phyloP scores from a whole-genome alignment of 2,888 invertebrate species.

The Sthenelais limicola region DNA sequence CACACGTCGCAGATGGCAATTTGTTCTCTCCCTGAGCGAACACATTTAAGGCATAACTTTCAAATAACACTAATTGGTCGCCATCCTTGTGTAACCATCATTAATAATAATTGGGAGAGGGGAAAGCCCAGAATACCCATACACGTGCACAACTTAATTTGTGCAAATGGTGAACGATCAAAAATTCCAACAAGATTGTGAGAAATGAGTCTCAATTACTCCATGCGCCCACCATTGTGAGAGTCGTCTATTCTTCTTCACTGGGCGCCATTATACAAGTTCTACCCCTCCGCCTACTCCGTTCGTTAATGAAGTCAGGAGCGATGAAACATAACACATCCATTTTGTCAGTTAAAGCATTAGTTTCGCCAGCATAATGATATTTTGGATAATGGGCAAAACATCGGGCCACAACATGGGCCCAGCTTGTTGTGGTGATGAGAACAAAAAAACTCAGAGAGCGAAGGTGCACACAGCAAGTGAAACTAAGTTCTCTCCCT shows the following conservation, averaged over 20 bases:
- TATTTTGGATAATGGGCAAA: constrained; percentile 35
- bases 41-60: too few relatives aligned
- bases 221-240: constrained; percentile 30
- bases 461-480: constrained; percentile 8
- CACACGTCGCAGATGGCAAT: too few relatives aligned
- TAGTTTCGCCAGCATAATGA: constrained; percentile 32
- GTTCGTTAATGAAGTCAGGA: constrained; percentile 24
- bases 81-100: too few relatives aligned
- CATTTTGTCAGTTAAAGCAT: constrained; percentile 11
- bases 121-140: too few relatives aligned
- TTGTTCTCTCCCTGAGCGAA: too few relatives aligned
- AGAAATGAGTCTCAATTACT: constrained; percentile 37
- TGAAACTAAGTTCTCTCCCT: too few relatives aligned
- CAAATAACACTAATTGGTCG: too few relatives aligned
- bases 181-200: constrained; percentile 35
- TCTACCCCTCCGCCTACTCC: constrained; percentile 1
- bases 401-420: constrained; percentile 7
- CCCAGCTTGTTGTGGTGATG: background rate
- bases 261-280: constrained; percentile 14
- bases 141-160: too few relatives aligned
- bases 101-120: too few relatives aligned
- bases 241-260: constrained; percentile 21
- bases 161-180: too few relatives aligned
- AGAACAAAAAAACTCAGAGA: background rate
- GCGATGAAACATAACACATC: constrained; percentile 20